Evolutionary conservation across 2,113 vertebrate genomes (phyloP).

Genomic region (Cynocephalus volans): DNA sequence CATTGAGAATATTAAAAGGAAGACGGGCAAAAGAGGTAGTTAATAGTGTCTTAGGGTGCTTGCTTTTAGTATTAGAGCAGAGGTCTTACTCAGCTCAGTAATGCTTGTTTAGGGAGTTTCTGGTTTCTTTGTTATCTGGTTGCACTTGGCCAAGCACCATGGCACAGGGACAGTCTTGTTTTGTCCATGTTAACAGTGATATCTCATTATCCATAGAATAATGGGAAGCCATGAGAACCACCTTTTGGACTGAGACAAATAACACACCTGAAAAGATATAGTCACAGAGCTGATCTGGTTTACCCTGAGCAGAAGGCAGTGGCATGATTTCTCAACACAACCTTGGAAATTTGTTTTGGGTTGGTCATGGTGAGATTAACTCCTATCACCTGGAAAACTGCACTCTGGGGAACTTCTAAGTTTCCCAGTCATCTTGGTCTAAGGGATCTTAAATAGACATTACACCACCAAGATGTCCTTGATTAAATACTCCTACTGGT

Average conservation of each 20-base stretch:
- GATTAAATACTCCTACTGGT: constrained; percentile 94
- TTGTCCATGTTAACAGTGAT: not conserved
- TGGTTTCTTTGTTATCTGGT: not conserved
- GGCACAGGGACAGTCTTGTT: not conserved
- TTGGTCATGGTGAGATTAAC: constrained; percentile 96
- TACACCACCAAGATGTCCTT: constrained; percentile 91
- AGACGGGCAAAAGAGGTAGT: not conserved
- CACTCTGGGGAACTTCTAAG: constrained; percentile 94
- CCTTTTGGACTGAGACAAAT: not conserved
- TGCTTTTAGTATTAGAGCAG: not conserved
- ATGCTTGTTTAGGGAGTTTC: not conserved
- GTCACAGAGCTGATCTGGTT: constrained; percentile 96
- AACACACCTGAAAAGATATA: constrained; percentile 95
- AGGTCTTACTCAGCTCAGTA: not conserved
- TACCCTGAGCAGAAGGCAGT: constrained; percentile 96
- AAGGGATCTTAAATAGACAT: constrained; percentile 96
- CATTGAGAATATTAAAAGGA: not conserved
- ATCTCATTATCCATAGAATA: not conserved
- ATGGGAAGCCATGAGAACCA: not conserved
- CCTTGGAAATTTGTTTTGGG: constrained; percentile 95
- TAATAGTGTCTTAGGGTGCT: not conserved
- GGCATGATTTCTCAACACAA: constrained; percentile 93
- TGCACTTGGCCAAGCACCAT: not conserved
- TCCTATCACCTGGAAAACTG: constrained; percentile 94
- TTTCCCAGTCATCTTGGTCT: constrained; percentile 96